Evolutionary conservation across 1,140 invertebrate species (phyloP), one percentile per base, ranked within the genome.

Genomic region (Trypoxylus dichotomus): DNA sequence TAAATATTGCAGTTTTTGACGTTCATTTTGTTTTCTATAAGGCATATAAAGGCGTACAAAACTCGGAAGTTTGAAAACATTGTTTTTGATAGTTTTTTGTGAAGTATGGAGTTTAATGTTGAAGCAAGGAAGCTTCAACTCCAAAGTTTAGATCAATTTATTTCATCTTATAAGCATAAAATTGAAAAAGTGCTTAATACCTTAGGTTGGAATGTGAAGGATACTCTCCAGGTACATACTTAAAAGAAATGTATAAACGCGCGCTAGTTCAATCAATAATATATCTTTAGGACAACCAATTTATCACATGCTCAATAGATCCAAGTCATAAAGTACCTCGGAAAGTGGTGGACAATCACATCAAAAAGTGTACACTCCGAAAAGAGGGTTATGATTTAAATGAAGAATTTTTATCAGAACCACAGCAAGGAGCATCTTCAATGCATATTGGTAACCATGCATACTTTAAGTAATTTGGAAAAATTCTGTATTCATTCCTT

Each of bases 331-430:
- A 82, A 78, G 79, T 90, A 43, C 83, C 83, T 19, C 76, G 84
- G 75, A 83, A 84, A 78, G 83, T 74, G 32, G 77, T 87, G 3
- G 83, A 87, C 58, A 79, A 85, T 54, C 90, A 90, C 84, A 76
- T 89, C 2, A 78, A 86, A 43, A 82, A 78, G 73, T 90, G 89
- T 82, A 84, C 85, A 73, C 86, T 89, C 84, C 88, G 85, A 82
- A 82, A 83, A 11, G 86, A 88, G 80, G 88, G 88, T 76, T 90
- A 90, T 79, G 76, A 79, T 32, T 74, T 83, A 76, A 78, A 85
- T 1, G 87, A 88, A 74, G 42, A 86, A 13, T 87, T 87, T 74
- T 81, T 90, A 41, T 88, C 89, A 2, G 86, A 87, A 75, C 81
- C 87, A 54, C 80, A 77, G 58, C 80, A 63, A 15, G 60, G 60